phyloP scores from a whole-genome alignment of 2,113 vertebrate species.

The Phyllostomus hastatus region DNA sequence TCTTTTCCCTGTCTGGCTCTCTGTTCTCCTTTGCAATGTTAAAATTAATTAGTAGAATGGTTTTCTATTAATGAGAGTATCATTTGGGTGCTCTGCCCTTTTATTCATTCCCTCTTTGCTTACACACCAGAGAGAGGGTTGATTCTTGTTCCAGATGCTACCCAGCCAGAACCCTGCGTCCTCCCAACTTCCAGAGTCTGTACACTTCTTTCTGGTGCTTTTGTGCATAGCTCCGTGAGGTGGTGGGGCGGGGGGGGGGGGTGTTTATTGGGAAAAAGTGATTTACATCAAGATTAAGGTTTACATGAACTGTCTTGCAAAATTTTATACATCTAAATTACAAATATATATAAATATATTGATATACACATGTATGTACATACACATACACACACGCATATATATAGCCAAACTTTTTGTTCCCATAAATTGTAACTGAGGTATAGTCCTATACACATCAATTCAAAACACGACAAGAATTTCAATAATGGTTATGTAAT shows the following conservation, averaged over 20 bases:
- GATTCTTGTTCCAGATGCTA: not conserved
- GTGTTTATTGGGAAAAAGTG: not conserved
- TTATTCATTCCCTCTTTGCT: not conserved
- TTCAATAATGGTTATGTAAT: not conserved
- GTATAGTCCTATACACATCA: not conserved
- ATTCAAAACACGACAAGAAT: conserved; percentile 6
- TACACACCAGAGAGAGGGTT: too few species aligned
- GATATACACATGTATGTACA: not conserved
- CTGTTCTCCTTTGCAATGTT: not conserved
- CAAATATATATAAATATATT: too few species aligned
- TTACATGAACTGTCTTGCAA: not conserved
- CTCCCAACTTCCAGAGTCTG: not conserved
- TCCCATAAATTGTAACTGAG: not conserved
- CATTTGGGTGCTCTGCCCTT: not conserved
- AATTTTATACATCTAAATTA: not conserved
- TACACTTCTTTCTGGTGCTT: not conserved
- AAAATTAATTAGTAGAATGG: not conserved
- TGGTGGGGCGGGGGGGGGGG: too few species aligned
- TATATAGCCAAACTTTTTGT: not conserved
- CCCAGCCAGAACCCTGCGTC: not conserved
- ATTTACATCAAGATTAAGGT: not conserved
- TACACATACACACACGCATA: not conserved
- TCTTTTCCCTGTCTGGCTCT: not conserved
- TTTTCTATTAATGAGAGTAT: not conserved
- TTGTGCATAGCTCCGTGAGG: rapidly evolving